Evolutionary conservation across 2,797 vertebrate genomes (phyloP), one percentile per base, ranked within the genome.

Genomic region (Capromys pilorides): DNA sequence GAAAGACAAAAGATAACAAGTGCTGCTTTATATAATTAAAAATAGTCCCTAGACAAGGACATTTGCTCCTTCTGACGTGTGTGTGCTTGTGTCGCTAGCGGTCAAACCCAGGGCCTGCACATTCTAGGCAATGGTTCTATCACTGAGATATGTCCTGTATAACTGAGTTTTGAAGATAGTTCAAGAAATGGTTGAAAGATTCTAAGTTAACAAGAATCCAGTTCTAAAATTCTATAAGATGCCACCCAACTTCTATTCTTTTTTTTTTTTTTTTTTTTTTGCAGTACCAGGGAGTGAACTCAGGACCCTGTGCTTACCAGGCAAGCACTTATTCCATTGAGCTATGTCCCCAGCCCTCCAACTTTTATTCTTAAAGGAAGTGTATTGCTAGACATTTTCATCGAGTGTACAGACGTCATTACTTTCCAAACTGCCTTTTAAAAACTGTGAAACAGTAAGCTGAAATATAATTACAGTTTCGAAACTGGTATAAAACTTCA

Each of bases 101-200:
- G 19, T 78, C 16, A 33, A 19, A 78, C 28, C 16, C 75, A 51
- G 75, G 75, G 45, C 28, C 39, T 51, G 45, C 45, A 78, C 28
- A 18, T 31, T 26, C 26, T 49, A 78, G 41, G 75, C 75, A 51
- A 78, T 4, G 28, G 8, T 51, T 78, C 45, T 51, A 33, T 16
- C 45, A 78, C 45, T 33, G 14, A 31, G 13, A 19, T 78, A 21
- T 18, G 19, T 78, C 28, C 28, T 26, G 16, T 78, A 28, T 28
- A 28, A 14, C 54, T 81, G 62, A 86, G 67, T 82, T 61, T 86
- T 94, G 78, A 91, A 95, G 51, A 80, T 79, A 14, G 19, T 64
- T 93, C 73, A 66, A 88, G 24, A 73, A 57, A 75, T 36, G 6
- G 5, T 81, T 83, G 36, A 93, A 91, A 90, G 73, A 59, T 87